Evolutionary conservation across 2,888 invertebrate species (phyloP).

Genomic region (Diogma glabrata): DNA sequence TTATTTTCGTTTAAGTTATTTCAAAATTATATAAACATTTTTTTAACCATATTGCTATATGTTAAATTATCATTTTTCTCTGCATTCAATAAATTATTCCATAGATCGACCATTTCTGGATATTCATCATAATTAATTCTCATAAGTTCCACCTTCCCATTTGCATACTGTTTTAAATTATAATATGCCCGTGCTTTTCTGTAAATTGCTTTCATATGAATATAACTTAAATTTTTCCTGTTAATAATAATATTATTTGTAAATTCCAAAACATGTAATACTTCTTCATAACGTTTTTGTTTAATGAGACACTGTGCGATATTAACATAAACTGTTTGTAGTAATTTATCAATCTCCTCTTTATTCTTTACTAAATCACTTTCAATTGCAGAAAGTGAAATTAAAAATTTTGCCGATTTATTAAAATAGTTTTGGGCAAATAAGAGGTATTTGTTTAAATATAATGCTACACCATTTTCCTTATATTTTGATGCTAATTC

Average conservation of each 20-base stretch:
- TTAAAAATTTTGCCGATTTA: conserved; percentile 59
- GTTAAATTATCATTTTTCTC: conserved; percentile 48
- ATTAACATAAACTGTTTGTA: conserved; percentile 65
- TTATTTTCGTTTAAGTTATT: too few relatives aligned
- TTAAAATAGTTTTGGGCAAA: conserved; percentile 66
- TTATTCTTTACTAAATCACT: conserved; percentile 24
- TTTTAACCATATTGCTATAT: conserved; percentile 40
- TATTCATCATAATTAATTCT: conserved; percentile 46
- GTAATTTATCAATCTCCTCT: conserved; percentile 44
- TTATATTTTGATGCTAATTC: conserved; percentile 37
- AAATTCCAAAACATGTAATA: conserved; percentile 47
- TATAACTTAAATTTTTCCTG: too few relatives aligned
- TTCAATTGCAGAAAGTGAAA: conserved; percentile 42
- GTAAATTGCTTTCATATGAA: conserved; percentile 41
- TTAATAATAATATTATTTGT: conserved; percentile 22
- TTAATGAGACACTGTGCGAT: conserved; percentile 70
- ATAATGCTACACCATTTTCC: conserved; percentile 46
- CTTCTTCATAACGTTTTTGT: conserved; percentile 51
- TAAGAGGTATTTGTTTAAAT: conserved; percentile 46
- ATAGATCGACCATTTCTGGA: conserved; percentile 49
- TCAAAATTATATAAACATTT: too few relatives aligned
- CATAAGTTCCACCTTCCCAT: conserved; percentile 45
- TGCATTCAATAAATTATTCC: conserved; percentile 43
- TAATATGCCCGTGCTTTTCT: conserved; percentile 40
- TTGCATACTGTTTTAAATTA: conserved; percentile 50